Evolutionary conservation across 2,888 invertebrate genomes (phyloP), one percentile per base, ranked within the genome.

Genomic region (Ctenicera cuprea): DNA sequence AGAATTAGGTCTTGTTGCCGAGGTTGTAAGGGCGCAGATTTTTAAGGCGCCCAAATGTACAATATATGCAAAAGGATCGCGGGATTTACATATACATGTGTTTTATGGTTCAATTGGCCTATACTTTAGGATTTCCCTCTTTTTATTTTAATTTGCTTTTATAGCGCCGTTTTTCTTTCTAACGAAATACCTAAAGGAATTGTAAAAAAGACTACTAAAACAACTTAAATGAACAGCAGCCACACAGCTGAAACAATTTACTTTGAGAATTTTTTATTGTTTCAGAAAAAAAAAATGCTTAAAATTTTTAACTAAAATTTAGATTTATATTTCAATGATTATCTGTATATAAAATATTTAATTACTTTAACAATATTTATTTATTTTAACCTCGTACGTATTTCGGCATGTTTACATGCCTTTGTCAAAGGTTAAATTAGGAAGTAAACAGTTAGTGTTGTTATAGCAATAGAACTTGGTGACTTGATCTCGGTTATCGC

Each of bases 81-180:
- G 78, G 81, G 83, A 86, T 86, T 86, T 86, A 83, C 86, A 86
- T 86, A 86, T 85, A 86, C 86, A 86, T 85, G 85, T 85, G 85
- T 85, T 85, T 86, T 85, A 85, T 84, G 82, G 84, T 80, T 79
- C 82, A 84, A 84, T 85, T 82, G 83, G 78, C 81, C 81, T 82
- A 82, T 85, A 68, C 82, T 82, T 79, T 80, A 76, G 82, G 79
- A 79, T 79, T 52, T 80, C 80, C 69, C 77, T 83, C 81, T 81
- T 83, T 81, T 80, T 84, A 83, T 84, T 85, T 84, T 84, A 85
- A 85, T 85, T 84, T 82, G 82, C 77, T 82, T 85, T 85, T 74
- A 74, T 71, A 18, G 71, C 57, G 12, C 43, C 43, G 64, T 74
- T 74, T 68, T 54, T 45, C 57, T 67, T 67, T 67, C 63, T 62